Evolutionary conservation across 2,113 vertebrate genomes (phyloP).

Genomic region (Caretta caretta): DNA sequence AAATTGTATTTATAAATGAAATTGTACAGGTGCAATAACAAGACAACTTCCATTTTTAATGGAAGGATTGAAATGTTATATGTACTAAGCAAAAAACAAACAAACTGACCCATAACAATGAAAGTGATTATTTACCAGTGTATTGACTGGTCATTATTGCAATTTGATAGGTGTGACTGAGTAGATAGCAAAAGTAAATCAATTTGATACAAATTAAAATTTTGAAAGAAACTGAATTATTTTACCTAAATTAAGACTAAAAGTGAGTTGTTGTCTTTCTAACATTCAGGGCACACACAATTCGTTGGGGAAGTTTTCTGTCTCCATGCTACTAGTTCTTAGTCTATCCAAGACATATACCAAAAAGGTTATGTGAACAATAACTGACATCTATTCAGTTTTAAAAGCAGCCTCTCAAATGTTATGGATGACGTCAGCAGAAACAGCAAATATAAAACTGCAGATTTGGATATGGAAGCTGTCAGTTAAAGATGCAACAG

Average conservation of each 20-base stretch:
- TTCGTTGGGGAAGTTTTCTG: not conserved
- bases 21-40: not conserved
- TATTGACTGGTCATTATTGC: not conserved
- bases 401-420: not conserved
- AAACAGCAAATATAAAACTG: not conserved
- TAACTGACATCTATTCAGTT: not conserved
- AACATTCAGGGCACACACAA: not conserved
- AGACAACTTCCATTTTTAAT: not conserved
- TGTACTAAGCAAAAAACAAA: not conserved
- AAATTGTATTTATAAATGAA: not conserved
- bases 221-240: not conserved
- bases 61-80: not conserved
- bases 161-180: not conserved
- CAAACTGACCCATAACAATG: not conserved
- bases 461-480: too few relatives aligned
- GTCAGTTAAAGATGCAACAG: not conserved
- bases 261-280: not conserved
- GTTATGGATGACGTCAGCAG: not conserved
- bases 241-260: not conserved
- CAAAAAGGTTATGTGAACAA: not conserved
- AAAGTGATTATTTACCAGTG: not conserved
- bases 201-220: not conserved
- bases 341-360: not conserved
- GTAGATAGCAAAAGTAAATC: not conserved
- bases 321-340: fast-evolving